Conservation (phyloP, 37 sponge, comb jelly and placozoan species). For the Hexactinellida sp. region DNA sequence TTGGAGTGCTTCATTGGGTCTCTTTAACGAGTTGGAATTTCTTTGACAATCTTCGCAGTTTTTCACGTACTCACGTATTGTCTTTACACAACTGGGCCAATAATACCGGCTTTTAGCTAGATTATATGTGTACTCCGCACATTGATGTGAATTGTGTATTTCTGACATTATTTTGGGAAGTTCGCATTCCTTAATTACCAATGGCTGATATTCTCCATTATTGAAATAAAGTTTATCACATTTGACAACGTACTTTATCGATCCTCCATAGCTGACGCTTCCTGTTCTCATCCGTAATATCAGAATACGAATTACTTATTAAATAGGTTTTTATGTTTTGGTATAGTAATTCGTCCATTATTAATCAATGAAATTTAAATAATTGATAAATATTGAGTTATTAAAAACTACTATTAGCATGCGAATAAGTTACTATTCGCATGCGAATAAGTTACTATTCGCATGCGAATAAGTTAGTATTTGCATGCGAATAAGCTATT, state of each 20-base stretch:
- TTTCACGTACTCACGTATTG: constrained; percentile 15
- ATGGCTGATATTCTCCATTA: not conserved
- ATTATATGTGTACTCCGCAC: not conserved
- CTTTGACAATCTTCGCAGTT: constrained; percentile 9
- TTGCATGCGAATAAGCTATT: too few relatives aligned
- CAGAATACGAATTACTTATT: not conserved
- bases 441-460: too few relatives aligned
- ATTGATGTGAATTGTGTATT: constrained; percentile 10
- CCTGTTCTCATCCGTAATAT: not conserved
- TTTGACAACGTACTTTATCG: not conserved
- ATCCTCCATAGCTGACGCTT: not conserved
- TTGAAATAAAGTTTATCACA: constrained; percentile 13
- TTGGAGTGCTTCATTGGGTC: not conserved
- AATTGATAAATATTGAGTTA: too few relatives aligned
- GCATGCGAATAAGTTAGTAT: too few relatives aligned
- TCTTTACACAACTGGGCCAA: not conserved
- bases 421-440: too few relatives aligned
- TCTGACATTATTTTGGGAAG: not conserved
- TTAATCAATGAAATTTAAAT: too few relatives aligned
- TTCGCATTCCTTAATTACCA: constrained; percentile 1
- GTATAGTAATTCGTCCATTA: not conserved
- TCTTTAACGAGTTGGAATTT: not conserved
- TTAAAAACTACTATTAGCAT: too few relatives aligned
- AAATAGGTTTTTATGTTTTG: not conserved
- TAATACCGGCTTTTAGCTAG: not conserved